Evolutionary conservation across 2,113 vertebrate species (phyloP).

Genomic region (Pseudorasbora parva): DNA sequence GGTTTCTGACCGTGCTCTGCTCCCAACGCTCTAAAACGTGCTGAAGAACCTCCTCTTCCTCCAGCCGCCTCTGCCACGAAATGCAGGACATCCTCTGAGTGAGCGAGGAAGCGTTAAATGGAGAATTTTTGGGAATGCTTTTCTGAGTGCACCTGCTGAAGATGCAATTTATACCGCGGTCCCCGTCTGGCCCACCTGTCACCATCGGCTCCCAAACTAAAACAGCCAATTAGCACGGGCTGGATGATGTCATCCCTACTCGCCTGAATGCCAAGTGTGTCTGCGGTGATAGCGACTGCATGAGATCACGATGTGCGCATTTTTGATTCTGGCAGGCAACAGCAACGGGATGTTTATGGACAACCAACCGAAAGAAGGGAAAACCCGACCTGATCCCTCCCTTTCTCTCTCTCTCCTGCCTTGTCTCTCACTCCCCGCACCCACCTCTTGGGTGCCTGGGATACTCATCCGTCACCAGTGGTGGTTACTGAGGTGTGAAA

Average conservation of each 20-base stretch:
- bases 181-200: conserved; percentile 54
- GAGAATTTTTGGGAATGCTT: neutral
- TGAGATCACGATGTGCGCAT: conserved; percentile 52
- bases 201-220: conserved; percentile 51
- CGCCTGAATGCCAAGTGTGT: conserved; percentile 45
- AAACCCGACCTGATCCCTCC: conserved; percentile 60
- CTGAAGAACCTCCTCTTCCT: conserved; percentile 70
- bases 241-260: conserved; percentile 67
- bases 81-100: conserved; percentile 68
- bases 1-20: conserved; percentile 70
- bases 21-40: conserved; percentile 71
- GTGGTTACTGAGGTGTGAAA: conserved; percentile 84
- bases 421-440: conserved; percentile 32
- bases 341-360: conserved; percentile 62
- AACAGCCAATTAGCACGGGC: conserved; percentile 61
- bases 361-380: conserved; percentile 65
- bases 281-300: conserved; percentile 31
- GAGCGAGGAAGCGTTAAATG: conserved; percentile 9
- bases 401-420: neutral
- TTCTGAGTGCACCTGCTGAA: conserved; percentile 52
- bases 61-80: conserved; percentile 67
- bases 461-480: conserved; percentile 83
- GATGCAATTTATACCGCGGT: conserved; percentile 31
- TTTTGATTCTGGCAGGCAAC: conserved; percentile 43
- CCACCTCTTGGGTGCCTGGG: conserved; percentile 65